Base-by-base conservation (phyloP, 2,888 invertebrate genomes). In the Chesias legatella region DNA sequence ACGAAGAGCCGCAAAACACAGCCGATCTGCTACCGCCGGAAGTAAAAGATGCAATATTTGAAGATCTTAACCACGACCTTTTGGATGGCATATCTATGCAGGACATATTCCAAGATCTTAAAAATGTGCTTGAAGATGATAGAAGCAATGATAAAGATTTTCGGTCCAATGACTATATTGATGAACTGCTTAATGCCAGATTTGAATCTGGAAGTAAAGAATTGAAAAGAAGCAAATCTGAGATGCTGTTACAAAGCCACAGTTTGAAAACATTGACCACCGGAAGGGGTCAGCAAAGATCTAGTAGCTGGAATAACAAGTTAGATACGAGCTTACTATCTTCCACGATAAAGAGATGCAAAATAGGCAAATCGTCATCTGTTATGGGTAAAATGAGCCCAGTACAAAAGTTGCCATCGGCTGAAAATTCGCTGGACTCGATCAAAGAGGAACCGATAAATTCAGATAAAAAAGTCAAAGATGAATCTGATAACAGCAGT, bases 41-140 rank as follows among this genome's bases (percentile, higher is more conserved):
- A 83, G 90, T 95, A 1, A 94, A 95, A 66, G 95, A 95, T 68
- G 95, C 95, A 6, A 95, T 95, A 67, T 94, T 95, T 60, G 94
- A 95, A 83, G 95, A 95, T 67, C 79, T 95, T 13, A 94, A 95
- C 13, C 94, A 94, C 60, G 95, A 95, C 67, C 83, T 95, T 36
- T 78, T 95, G 13, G 95, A 95, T 69, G 94, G 95, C 6, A 94
- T 95, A 63, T 95, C 94, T 1, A 94, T 95, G 91, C 93, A 95
- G 77, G 95, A 95, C 64, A 95, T 95, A 58, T 94, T 95, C 58
- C 93, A 93, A 8, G 93, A 94, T 63, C 82, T 91, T 39, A 92
- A 91, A 63, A 90, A 88, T 46, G 92, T 85, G 58, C 70, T 71
- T 38, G 88, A 88, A 52, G 72, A 83, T 24, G 88, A 83, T 17